Evolutionary conservation across 2,113 vertebrate species (phyloP).

Genomic region (Dunckerocampus dactyliophorus): DNA sequence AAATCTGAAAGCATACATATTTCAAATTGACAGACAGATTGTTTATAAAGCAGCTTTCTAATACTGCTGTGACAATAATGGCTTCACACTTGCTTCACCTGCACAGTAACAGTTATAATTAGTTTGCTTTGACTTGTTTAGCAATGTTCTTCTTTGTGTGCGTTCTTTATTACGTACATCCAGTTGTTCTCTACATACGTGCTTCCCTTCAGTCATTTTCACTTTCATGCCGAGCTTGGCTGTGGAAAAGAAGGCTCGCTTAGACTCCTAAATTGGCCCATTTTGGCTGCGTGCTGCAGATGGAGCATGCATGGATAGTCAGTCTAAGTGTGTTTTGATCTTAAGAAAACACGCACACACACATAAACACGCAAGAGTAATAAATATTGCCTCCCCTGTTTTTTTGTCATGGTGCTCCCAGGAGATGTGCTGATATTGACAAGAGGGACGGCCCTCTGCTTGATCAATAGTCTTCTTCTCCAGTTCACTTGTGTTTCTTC

Average conservation of each 20-base stretch:
- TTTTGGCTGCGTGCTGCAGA: constrained; percentile 16
- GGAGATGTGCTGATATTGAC: constrained; percentile 48
- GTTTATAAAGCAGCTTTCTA: no score
- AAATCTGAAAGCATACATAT: background rate
- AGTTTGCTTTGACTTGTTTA: no score
- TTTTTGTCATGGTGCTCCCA: constrained; percentile 47
- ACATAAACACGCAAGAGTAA: constrained; percentile 23
- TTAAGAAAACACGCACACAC: background rate
- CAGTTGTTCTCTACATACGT: background rate
- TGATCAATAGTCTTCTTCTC: constrained; percentile 57
- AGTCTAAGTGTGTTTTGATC: constrained; percentile 37
- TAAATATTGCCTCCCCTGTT: constrained; percentile 42
- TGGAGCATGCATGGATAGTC: constrained; percentile 36
- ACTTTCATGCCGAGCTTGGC: constrained; percentile 33
- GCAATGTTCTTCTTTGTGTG: background rate
- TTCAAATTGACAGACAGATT: background rate
- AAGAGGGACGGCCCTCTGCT: constrained; percentile 35
- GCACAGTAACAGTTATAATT: no score
- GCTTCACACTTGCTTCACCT: no score
- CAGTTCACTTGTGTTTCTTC: constrained; percentile 1
- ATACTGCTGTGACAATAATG: no score
- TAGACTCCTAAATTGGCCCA: constrained; percentile 39
- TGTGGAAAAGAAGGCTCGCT: constrained; percentile 28
- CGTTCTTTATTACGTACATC: background rate
- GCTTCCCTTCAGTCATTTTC: constrained; percentile 33